Base-by-base conservation (phyloP, 2,888 invertebrate genomes). In the Eupithecia pulchellata region DNA sequence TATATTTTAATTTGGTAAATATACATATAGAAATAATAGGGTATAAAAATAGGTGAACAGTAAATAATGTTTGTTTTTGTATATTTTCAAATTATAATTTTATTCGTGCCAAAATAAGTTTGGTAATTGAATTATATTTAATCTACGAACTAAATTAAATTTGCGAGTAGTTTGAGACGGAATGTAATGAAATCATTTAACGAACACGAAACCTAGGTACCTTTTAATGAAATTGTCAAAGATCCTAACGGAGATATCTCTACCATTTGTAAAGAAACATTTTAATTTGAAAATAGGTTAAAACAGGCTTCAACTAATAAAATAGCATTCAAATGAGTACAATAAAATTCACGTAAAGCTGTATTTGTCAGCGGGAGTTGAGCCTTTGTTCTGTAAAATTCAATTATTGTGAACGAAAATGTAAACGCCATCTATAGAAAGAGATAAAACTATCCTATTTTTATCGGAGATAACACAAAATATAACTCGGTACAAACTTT, bases 131-230 rank as follows among this genome's bases (percentile, higher is more conserved):
- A 52, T 52, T 52, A 20, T 52, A 52, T 52, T 52, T 52, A 11
- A 47, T 52, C 52, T 52, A 52, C 52, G 20, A 36, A 61, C 4
- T 61, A 61, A 60, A 61, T 34, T 36, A 20, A 32, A 34, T 34
- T 61, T 32, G 20, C 13, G n/a, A 61, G 29, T n/a, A 61, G 61
- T 36, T 61, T 32, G 58, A 32, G 32, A 30, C 11, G 61, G 34
- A 52, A 52, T 61, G 9, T 36, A 65, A 69, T 61, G 60, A 64
- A 11, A 62, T 60, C 20, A 60, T 17, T 34, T 34, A 32, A 61
- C 61, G 20, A 58, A 60, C 67, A 60, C 67, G n/a, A 66, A 62
- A 30, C 34, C 11, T 71, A n/a, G n/a, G n/a, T n/a, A 61, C 32
- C 32, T 60, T 27, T 29, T 14, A 20, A 61, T 66, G 60, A 66